These are phyloP conservation scores for Tipula lateralis DNA, from an alignment of 2,888 invertebrate species.

Conservation along the genomic window DNA sequence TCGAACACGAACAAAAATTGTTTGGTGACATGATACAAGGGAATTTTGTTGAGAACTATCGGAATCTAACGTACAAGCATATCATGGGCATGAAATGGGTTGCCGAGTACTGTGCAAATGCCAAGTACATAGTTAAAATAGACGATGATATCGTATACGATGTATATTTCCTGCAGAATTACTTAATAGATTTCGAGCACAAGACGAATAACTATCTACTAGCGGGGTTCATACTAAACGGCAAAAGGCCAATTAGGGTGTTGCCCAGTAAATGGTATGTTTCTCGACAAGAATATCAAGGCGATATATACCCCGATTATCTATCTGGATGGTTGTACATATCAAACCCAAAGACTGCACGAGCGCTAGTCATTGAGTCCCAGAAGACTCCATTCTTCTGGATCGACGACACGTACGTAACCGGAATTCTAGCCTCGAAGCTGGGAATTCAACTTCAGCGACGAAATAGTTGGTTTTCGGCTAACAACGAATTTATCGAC, in stretches of 20 bases:
- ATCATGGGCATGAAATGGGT: constrained; percentile 77
- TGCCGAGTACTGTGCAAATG: constrained; percentile 55
- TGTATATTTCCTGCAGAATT: constrained; percentile 54
- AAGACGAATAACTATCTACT: constrained; percentile 49
- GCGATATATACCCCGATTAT: constrained; percentile 64
- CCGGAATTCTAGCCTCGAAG: constrained; percentile 66
- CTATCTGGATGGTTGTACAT: constrained; percentile 82
- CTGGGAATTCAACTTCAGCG: constrained; percentile 56
- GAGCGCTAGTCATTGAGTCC: constrained; percentile 54
- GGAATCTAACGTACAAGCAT: constrained; percentile 77
- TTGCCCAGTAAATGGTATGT: constrained; percentile 77
- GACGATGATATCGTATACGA: constrained; percentile 77
- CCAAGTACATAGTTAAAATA: constrained; percentile 68
- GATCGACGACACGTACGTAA: constrained; percentile 87
- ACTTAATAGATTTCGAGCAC: constrained; percentile 48
- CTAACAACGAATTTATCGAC: constrained; percentile 65
- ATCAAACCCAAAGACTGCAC: constrained; percentile 61
- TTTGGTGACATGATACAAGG: constrained; percentile 72
- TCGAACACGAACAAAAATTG: constrained; percentile 57
- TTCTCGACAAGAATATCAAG: constrained; percentile 58
- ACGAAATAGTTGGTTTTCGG: constrained; percentile 60
- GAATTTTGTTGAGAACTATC: constrained; percentile 69
- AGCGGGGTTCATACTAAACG: constrained; percentile 63
- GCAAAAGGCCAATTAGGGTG: constrained; percentile 61
- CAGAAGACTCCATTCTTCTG: constrained; percentile 68